Conservation (phyloP, 2,888 invertebrate species). For the Thelaira solivaga region DNA sequence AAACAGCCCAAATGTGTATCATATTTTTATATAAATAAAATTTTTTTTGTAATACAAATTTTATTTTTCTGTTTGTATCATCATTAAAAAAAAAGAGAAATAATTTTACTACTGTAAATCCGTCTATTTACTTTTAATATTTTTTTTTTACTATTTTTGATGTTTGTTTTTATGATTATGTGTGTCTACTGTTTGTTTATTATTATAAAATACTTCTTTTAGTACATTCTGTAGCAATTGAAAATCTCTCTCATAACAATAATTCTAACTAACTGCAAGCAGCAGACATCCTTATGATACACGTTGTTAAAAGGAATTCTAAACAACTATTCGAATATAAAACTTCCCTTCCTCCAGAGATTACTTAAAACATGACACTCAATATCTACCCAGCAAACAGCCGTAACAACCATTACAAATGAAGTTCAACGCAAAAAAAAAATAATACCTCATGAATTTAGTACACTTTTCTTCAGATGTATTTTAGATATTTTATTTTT, state of each 20-base stretch:
- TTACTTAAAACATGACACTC: not conserved
- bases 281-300: not conserved
- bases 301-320: not conserved
- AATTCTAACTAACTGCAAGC: not conserved
- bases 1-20: not conserved
- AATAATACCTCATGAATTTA: too few relatives aligned
- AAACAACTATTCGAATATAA: not conserved
- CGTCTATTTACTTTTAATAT: slow-evolving; percentile 51
- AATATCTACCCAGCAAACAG: not conserved
- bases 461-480: too few relatives aligned
- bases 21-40: not conserved
- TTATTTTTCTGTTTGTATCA: slow-evolving; percentile 35
- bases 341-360: slow-evolving; percentile 10
- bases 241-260: slow-evolving; percentile 32
- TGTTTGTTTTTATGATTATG: slow-evolving; percentile 62
- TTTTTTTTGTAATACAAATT: not conserved
- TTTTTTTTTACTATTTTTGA: slow-evolving; percentile 28
- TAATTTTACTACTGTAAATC: slow-evolving; percentile 45
- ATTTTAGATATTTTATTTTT: too few relatives aligned
- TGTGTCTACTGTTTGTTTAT: slow-evolving; percentile 45
- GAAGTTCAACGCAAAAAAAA: too few relatives aligned
- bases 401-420: too few relatives aligned
- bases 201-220: slow-evolving; percentile 2
- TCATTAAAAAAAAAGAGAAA: slow-evolving; percentile 25
- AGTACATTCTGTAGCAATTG: slow-evolving; percentile 40